Base-by-base conservation (phyloP, 1,140 invertebrate species). In the Drosophila kurseongensis region DNA sequence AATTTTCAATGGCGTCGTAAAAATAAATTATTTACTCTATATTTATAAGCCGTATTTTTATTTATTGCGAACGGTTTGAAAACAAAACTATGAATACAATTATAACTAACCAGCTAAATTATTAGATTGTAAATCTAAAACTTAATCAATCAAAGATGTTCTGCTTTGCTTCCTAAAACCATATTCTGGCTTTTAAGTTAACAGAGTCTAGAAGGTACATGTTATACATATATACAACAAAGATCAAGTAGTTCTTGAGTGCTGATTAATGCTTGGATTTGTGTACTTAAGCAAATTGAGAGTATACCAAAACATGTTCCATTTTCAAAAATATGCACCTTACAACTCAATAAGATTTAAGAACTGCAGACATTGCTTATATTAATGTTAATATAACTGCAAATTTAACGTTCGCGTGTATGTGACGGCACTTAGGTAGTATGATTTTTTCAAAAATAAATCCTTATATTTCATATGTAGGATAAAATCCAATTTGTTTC, bases 251-350 rank as follows among this genome's bases (percentile, higher is more conserved):
- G 27, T 14, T n/a, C 13, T 2, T 32, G 6, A 50, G 48, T 9
- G 27, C 27, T 32, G 13, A n/a, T 9, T 35, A 38, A 38, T 54
- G 36, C n/a, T 35, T 8, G 7, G 16, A 59, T 52, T 0, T 10
- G 10, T 38, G 16, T 10, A 61, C 13, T 5, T 4, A 27, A n/a
- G 18, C 12, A 27, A 41, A 27, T 16, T 57, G 10, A 41, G 9
- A n/a, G 5, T 51, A 10, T 10, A 10, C 29, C n/a, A 35, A 3
- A 51, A 35, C n/a, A 13, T 23, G 16, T n/a, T 12, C n/a, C 8
- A 10, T 59, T 54, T 54, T 48, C 27, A 16, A 66, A 71, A 80
- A 80, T 65, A 80, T 84, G 18, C 32, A 83, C 76, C 76, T 80
- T 84, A 75, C 59, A 12, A 63, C 54, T 45, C 13, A 51, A 50